Base-by-base conservation (phyloP, 2,797 vertebrate genomes). In the Sphenopsis melanotis region DNA sequence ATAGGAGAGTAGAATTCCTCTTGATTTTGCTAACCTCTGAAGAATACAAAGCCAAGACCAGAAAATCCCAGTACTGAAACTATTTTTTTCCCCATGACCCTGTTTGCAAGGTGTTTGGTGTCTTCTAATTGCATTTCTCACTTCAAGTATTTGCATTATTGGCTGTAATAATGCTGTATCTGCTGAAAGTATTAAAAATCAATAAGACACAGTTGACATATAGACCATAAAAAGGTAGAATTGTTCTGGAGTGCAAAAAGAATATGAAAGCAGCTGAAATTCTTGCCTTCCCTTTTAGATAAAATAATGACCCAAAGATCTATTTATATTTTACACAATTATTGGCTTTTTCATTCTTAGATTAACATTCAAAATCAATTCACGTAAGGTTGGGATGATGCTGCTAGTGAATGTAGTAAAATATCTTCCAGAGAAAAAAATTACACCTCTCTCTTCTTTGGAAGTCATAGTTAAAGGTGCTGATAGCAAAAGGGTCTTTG, bases 171-270 rank as follows among this genome's bases (percentile, higher is more conserved):
- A 95, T 76, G 83, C 82, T 95, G 79, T 88, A 94, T 91, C 89
- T 93, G 81, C 92, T 88, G 91, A 88, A 97, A 77, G 64, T 96
- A 96, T 97, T 96, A 94, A 94, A 94, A 95, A 97, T 96, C 96
- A 95, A 92, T 97, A 86, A 71, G 72, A 59, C 5, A 5, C 55
- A 56, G 42, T 83, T 95, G 72, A 93, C 8, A 3, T 85, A 92
- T 39, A 92, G 80, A 90, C 60, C 65, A 82, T 89, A 63, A 92
- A 83, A 87, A 83, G 39, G 11, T 66, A 61, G 44, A 37, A 42
- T 74, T 90, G 27, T 86, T 94, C 80, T 68, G 55, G 41, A 93
- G 26, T 84, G 76, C 80, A 92, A 77, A 72, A 61, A 93, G 44
- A 78, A 49, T 41, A 75, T 41, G 61, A 93, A 95, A 93, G 61